These are phyloP conservation scores for Pomacea canaliculata DNA, from an alignment of 2,888 invertebrate species.

Conservation along the genomic window DNA sequence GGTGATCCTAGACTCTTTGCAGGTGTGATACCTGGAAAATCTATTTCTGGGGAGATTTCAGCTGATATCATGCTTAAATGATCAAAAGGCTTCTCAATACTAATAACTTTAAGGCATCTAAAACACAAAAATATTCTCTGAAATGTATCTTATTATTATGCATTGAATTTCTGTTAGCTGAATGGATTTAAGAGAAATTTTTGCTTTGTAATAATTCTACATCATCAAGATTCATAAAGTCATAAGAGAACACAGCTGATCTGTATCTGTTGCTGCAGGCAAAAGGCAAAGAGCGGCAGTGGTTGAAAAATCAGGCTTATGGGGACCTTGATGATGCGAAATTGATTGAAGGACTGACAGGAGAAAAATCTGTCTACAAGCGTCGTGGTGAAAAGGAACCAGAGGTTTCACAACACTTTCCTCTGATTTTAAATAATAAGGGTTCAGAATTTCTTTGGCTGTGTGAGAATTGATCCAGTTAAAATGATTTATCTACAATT, in stretches of 20 bases:
- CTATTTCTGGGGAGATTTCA: not conserved
- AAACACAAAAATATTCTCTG: too few relatives aligned
- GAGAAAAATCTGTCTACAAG: constrained; percentile 91
- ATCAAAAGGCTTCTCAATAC: not conserved
- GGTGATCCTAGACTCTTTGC: constrained; percentile 86
- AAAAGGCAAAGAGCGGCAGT: constrained; percentile 92
- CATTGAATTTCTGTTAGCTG: too few relatives aligned
- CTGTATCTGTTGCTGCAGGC: constrained; percentile 72
- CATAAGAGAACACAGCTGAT: too few relatives aligned
- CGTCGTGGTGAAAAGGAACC: constrained; percentile 87
- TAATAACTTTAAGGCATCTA: not conserved
- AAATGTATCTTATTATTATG: too few relatives aligned
- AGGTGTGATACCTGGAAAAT: constrained; percentile 68
- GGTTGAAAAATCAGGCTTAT: constrained; percentile 92
- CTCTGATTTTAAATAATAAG: too few relatives aligned
- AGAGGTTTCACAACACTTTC: constrained; percentile 71
- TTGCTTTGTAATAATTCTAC: too few relatives aligned
- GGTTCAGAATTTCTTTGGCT: too few relatives aligned
- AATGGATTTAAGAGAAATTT: too few relatives aligned
- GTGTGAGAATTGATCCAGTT: too few relatives aligned
- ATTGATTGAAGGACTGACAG: constrained; percentile 91
- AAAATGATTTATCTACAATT: too few relatives aligned
- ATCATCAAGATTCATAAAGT: too few relatives aligned
- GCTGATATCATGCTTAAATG: not conserved
- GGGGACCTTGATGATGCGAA: constrained; percentile 96